Evolutionary conservation across 2,888 invertebrate species (phyloP).

Genomic region (Drosophila affinis): DNA sequence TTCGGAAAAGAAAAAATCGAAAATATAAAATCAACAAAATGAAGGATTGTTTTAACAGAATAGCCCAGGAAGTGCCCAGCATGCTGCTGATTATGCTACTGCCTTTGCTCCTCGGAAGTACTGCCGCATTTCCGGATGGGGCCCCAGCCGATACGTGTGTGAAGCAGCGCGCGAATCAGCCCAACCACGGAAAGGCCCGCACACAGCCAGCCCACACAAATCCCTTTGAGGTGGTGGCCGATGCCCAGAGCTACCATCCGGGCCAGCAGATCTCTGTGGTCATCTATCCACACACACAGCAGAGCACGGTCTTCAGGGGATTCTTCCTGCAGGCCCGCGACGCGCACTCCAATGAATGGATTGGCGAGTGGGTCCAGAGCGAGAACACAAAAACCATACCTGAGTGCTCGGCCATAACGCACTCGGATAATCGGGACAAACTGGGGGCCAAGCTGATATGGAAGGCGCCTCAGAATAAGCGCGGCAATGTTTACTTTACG

Average conservation of each 20-base stretch:
- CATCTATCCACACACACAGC: slow-evolving; percentile 73
- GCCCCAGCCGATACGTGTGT: slow-evolving; percentile 92
- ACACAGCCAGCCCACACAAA: slow-evolving; percentile 87
- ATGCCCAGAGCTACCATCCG: slow-evolving; percentile 87
- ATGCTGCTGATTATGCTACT: slow-evolving; percentile 74
- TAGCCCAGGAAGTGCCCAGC: slow-evolving; percentile 26
- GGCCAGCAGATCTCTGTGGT: slow-evolving; percentile 87
- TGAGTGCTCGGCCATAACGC: slow-evolving; percentile 92
- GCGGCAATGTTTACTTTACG: slow-evolving; percentile 92
- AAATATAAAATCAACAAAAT: slow-evolving; percentile 19
- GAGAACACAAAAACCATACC: slow-evolving; percentile 90
- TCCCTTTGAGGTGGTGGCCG: slow-evolving; percentile 89
- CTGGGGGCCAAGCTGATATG: slow-evolving; percentile 89
- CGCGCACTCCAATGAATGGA: slow-evolving; percentile 88
- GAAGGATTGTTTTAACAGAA: slow-evolving; percentile 34
- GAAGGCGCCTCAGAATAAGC: slow-evolving; percentile 88
- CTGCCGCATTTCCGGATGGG: slow-evolving; percentile 89
- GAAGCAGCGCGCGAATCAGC: slow-evolving; percentile 88
- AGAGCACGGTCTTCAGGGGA: slow-evolving; percentile 88
- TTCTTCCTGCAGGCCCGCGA: slow-evolving; percentile 93
- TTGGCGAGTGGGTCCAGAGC: slow-evolving; percentile 89
- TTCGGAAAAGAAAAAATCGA: slow-evolving; percentile 18
- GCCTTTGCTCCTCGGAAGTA: slow-evolving; percentile 49
- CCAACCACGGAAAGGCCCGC: slow-evolving; percentile 90
- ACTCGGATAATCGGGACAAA: slow-evolving; percentile 90